Percentiles rank a stretch among this genome's conserved stretches.
Conservation (phyloP, 2,888 invertebrate genomes). For the Leptopterna dolabrata region DNA sequence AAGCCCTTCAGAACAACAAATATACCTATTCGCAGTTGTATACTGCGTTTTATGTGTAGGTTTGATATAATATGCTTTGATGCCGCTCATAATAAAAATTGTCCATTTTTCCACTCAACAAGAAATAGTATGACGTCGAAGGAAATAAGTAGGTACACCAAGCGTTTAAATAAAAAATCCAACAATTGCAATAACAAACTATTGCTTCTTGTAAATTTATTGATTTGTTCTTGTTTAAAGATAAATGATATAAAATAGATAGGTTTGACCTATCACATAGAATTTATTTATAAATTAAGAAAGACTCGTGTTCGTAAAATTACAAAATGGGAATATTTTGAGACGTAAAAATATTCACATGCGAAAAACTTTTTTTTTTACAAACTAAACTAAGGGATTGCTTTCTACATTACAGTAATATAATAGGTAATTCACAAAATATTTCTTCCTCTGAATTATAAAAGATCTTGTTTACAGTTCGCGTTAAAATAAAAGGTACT, state of each 20-base stretch:
- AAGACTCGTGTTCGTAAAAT: constrained; percentile 40
- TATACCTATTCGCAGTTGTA: too few relatives aligned
- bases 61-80: too few relatives aligned
- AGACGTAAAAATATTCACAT: constrained; percentile 58
- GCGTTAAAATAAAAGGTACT: constrained; percentile 29
- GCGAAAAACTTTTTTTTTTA: constrained; percentile 51
- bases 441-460: constrained; percentile 57
- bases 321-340: constrained; percentile 45
- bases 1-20: too few relatives aligned
- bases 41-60: too few relatives aligned
- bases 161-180: not conserved
- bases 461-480: constrained; percentile 51
- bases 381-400: constrained; percentile 55
- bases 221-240: not conserved
- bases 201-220: constrained; percentile 20
- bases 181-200: not conserved
- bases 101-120: not conserved
- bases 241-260: constrained; percentile 23
- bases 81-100: not conserved
- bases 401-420: constrained; percentile 40
- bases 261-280: constrained; percentile 13
- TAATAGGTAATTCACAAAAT: constrained; percentile 45
- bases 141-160: not conserved
- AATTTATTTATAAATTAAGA: constrained; percentile 35
- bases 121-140: not conserved